Base-by-base conservation (phyloP, 2,888 invertebrate species). In the Drosophila falleni region DNA sequence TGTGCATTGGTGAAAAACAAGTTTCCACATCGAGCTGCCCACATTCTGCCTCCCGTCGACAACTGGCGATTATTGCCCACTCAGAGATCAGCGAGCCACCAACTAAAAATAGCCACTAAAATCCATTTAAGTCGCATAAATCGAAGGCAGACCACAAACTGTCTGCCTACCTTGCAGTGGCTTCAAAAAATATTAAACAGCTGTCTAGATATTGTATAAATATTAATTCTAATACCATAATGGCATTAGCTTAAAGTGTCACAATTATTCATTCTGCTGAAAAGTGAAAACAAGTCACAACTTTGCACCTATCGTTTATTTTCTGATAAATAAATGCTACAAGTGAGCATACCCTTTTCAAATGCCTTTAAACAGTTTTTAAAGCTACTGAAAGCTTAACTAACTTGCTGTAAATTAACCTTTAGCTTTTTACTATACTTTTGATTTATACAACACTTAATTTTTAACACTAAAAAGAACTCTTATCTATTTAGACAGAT, bases 71-170 rank as follows among this genome's bases (percentile, higher is more conserved):
- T 71, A 39, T 39, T 71, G 80, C 75, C 75, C 79, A 77, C 76
- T 77, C 63, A 33, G 59, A 63, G 76, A 76, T 71, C 71, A 64
- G 51, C 47, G 63, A 44, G 51, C 61, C 42, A 67, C 58, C 55
- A 64, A 67, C 80, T 78, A 78, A 80, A 78, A 78, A 78, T 80
- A 78, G 78, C 68, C 67, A 58, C 42, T 35, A 60, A 74, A 74
- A 60, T 65, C 72, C 80, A 76, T 68, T 80, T 75, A 78, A 78
- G 74, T 69, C 71, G 63, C 73, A 62, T 60, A 69, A 78, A 64
- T 72, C 78, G 73, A 72, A 76, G 68, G 69, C 75, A 73, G 65
- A 72, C 76, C 74, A 66, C 77, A 74, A 70, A 64, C 69, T 73
- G 74, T 50, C 56, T 54, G 47, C 44, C 44, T 26, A 51, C 51